phyloP scores from a whole-genome alignment of 2,888 invertebrate genomes.

The Amphipoea lucens region DNA sequence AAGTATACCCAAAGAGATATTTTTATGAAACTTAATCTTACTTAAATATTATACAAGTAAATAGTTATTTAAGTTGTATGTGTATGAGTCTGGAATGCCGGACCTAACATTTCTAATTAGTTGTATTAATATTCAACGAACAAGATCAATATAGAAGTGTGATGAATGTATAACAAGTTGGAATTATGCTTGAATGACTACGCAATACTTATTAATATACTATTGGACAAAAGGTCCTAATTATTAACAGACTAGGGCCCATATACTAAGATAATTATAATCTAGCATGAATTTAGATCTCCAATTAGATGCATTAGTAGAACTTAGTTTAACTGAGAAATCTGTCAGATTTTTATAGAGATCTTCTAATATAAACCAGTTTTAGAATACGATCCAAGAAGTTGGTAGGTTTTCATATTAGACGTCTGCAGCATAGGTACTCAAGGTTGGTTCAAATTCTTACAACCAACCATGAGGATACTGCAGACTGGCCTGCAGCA shows the following conservation, averaged over 20 bases:
- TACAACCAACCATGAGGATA: too few species aligned
- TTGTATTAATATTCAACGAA: slow-evolving; percentile 47
- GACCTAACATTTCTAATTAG: slow-evolving; percentile 56
- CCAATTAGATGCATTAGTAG: too few species aligned
- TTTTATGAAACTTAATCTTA: background rate
- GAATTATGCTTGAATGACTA: slow-evolving; percentile 10
- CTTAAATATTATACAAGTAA: slow-evolving; percentile 45
- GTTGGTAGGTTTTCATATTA: too few species aligned
- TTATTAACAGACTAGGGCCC: background rate
- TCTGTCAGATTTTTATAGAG: background rate
- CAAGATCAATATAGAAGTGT: slow-evolving; percentile 54
- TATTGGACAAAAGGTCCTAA: background rate
- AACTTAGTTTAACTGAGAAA: background rate
- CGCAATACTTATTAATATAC: background rate
- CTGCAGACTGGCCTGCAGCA: too few species aligned
- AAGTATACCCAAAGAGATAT: background rate
- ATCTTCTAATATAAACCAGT: background rate
- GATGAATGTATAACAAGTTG: slow-evolving; percentile 37
- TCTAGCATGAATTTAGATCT: background rate
- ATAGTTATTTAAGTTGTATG: slow-evolving; percentile 27
- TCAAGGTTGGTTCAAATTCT: too few species aligned
- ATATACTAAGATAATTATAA: background rate
- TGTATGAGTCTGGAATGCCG: slow-evolving; percentile 42
- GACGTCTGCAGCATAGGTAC: too few species aligned
- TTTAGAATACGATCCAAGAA: background rate